Evolutionary conservation across 2,797 vertebrate genomes (phyloP), one percentile per base, ranked within the genome.

Genomic region (Bradypus variegatus): DNA sequence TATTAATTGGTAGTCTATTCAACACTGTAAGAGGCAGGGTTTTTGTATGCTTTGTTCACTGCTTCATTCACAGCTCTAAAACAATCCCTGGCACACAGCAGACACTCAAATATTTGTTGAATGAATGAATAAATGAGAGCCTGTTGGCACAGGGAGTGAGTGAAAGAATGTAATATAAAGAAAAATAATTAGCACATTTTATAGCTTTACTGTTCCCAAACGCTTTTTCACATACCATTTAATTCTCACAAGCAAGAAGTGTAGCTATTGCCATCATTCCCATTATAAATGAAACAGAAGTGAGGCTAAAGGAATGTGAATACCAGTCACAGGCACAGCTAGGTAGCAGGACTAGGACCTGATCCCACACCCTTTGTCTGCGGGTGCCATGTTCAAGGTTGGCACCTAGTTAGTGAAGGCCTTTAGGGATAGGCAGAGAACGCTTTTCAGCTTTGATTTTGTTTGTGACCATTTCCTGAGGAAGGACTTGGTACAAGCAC

Each of bases 231-330:
- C 62, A 12, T 70, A 36, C 58, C 33, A 82, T 84, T 90, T 85
- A 91, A 62, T 94, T 93, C 41, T 93, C 78, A 80, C 84, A 93
- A 62, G 50, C 41, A 64, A 85, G 83, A 80, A 9, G 29, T 80
- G 27, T 38, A 36, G 31, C 38, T 91, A 58, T 65, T 65, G 81
- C 27, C 48, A 55, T 83, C 73, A 77, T 75, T 27, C 58, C 53
- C 36, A 23, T 73, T 60, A 86, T 67, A 89, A 92, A 86, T 76
- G 13, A 31, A 60, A 55, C 36, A 80, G 33, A 67, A 53, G 38
- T 55, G 36, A 78, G 9, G 58, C 31, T 64, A 45, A 82, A 38
- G 58, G 89, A 55, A 13, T 89, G 60, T 62, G n/a, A 89, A 29
- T 41, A 41, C 48, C 11, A 41, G 12, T 58, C 78, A 53, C 27